Evolutionary conservation across 2,888 invertebrate genomes (phyloP), one percentile per base, ranked within the genome.

Genomic region (Megalurothrips usitatus): DNA sequence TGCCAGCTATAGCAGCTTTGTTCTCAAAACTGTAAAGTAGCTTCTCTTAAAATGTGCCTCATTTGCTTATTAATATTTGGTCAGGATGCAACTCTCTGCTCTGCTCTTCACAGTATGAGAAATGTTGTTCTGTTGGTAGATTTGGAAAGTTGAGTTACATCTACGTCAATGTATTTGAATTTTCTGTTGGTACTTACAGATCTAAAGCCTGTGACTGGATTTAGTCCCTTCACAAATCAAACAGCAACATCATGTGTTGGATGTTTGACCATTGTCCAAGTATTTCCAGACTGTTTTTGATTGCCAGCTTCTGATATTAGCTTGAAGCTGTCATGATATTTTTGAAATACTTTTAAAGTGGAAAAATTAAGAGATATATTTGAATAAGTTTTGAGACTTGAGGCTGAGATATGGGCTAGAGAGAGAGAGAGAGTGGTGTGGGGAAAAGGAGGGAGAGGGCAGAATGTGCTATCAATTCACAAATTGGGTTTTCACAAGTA

Each of bases 261-360:
- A 75, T 26, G 12, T 75, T 75, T 26, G 26, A 75, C 10, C 8
- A 75, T 75, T 26, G 58, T 58, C 58, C 58, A 58, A 58, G 6
- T 58, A 58, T 19, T 17, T 58, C 58, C 58, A 58, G 58, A 19
- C 19, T 58, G 19, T 58, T 75, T 75, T 75, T 75, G 26, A 26
- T 23, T 26, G 26, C 26, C 68, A 75, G 68, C 68, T 75, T 75
- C 68, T 75, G 26, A 75, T 75, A 75, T 75, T 75, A 75, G 68
- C 26, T 75, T 75, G 68, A 75, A 75, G 68, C 68, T 75, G 68
- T 26, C 26, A n/a, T 75, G 68, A 75, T 75, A 75, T 75, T 75
- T 75, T 75, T 75, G 10, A 75, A 75, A 8, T 75, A 75, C 68
- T 75, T 17, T 58, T 58, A 26, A 75, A 26, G 58, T 58, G 34